Conservation (phyloP, 1,140 invertebrate species). For the Drosophila rhopaloa region DNA sequence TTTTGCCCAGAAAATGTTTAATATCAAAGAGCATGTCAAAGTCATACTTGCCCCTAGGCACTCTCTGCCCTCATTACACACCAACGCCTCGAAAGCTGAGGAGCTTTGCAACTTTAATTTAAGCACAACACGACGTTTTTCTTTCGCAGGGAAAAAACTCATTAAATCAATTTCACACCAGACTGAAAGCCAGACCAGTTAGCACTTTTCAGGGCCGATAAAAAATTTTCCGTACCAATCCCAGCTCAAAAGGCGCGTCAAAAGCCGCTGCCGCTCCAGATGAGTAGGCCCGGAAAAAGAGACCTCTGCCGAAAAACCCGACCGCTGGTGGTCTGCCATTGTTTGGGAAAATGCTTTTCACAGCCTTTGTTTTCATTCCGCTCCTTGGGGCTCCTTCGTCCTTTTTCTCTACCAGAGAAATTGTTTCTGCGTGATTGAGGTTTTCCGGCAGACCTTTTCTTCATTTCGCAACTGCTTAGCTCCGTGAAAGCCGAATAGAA, state of each 20-base stretch:
- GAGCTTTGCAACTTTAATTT: constrained; percentile 44
- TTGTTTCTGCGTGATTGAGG: constrained; percentile 79
- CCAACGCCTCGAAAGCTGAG: constrained; percentile 46
- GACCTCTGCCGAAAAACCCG: constrained; percentile 8
- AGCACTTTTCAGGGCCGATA: constrained; percentile 40
- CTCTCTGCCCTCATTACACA: constrained; percentile 31
- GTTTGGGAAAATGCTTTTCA: constrained; percentile 57
- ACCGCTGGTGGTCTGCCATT: constrained; percentile 44
- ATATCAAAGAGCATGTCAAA: constrained; percentile 47
- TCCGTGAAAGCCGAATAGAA: constrained; percentile 15
- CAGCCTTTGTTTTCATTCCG: constrained; percentile 55
- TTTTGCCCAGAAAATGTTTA: constrained; percentile 15
- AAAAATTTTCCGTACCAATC: constrained; percentile 3
- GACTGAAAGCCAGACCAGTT: constrained; percentile 47
- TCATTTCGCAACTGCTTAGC: constrained; percentile 47
- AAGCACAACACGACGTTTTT: constrained; percentile 29
- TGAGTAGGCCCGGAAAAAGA: constrained; percentile 31
- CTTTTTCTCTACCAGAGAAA: constrained; percentile 56
- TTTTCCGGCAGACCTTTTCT: constrained; percentile 70
- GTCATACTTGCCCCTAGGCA: constrained; percentile 25
- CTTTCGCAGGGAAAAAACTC: constrained; percentile 39
- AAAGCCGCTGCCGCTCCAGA: constrained; percentile 39
- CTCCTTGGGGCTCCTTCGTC: constrained; percentile 25
- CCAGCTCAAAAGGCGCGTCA: constrained; percentile 36
- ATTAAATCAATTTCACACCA: constrained; percentile 67